Base-by-base conservation (phyloP, 2,113 vertebrate species). In the Pachycephala philippinensis region DNA sequence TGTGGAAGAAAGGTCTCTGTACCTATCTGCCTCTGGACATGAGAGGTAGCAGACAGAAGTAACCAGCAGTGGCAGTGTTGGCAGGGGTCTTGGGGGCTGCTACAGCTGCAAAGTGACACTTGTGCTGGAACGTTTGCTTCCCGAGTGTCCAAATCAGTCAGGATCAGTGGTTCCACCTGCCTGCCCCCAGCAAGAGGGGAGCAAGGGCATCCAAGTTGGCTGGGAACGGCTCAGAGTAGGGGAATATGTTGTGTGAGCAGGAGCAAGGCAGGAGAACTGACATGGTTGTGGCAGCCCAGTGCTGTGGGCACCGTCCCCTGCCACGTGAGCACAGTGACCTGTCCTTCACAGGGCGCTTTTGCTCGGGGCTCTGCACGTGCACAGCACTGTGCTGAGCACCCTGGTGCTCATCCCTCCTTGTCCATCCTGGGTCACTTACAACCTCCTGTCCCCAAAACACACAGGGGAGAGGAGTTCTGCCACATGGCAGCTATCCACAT, bases 21-120 rank as follows among this genome's bases (percentile, higher is more conserved):
- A 45, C 45, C 50, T 37, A 2, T 6, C 0, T 26, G 15, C 19
- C n/a, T 40, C 44, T 71, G 28, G 59, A 69, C 35, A 6, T 2
- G 10, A 39, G 30, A 45, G 56, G 72, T 2, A 69, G 45, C 47
- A 78, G 64, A 64, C 16, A 63, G 60, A n/a, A 45, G 24, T 45
- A 30, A 80, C 9, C 20, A 15, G 40, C 63, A 86, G 56, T 75
- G 7, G 3, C 18, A 4, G 53, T 13, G 49, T 30, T 71, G 56
- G 20, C 6, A 7, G 61, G 35, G 65, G 49, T 50, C 61, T 24
- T 15, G 8, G 63, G 17, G 31, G 47, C 37, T 70, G 69, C 54
- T 61, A 23, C 59, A 75, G 63, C 57, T 90, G 37, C 28, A 53
- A 37, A 54, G 30, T 40, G 39, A 42, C 40, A 68, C 13, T 7